These are phyloP conservation scores for Scaptomyza parva DNA, from an alignment of 2,888 invertebrate species.

Conservation along the genomic window DNA sequence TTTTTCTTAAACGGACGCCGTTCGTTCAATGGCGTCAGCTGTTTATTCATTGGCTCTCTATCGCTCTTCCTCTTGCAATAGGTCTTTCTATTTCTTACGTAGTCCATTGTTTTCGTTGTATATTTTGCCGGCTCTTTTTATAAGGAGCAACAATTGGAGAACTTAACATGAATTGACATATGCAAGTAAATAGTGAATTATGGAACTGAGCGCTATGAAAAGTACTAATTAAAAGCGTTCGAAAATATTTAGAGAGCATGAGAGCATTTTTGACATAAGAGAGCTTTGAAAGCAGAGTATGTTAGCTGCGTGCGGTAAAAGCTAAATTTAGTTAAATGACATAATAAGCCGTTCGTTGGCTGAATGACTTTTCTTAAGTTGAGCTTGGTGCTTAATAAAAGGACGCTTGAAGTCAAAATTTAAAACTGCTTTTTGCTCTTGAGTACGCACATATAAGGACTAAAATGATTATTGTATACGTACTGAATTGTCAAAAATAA, in stretches of 20 bases:
- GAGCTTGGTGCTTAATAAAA: conserved; percentile 36
- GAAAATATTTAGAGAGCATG: conserved; percentile 19
- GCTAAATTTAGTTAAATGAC: conserved; percentile 76
- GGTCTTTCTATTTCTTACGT: conserved; percentile 1
- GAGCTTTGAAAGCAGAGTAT: conserved; percentile 25
- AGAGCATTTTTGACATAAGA: conserved; percentile 6
- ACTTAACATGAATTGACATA: conserved; percentile 28
- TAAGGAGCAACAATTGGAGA: conserved; percentile 23
- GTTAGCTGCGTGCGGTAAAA: conserved; percentile 46
- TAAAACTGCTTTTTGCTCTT: neutral
- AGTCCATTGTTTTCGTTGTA: conserved; percentile 37
- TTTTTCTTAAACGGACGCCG: conserved; percentile 33
- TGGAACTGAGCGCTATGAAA: conserved; percentile 14
- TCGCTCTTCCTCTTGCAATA: conserved; percentile 17
- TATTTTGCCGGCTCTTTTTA: conserved; percentile 67
- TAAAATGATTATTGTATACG: neutral
- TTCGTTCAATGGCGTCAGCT: conserved; percentile 60
- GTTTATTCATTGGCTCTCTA: conserved; percentile 35
- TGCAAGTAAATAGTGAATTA: conserved; percentile 30
- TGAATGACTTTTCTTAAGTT: conserved; percentile 51
- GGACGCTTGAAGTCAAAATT: conserved; percentile 18
- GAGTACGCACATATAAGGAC: neutral
- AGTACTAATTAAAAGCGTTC: conserved; percentile 34
- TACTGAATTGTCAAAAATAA: neutral
- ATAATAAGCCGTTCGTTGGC: conserved; percentile 63